Evolutionary conservation across 2,113 vertebrate species (phyloP).

Genomic region (Tympanuchus pallidicinctus): DNA sequence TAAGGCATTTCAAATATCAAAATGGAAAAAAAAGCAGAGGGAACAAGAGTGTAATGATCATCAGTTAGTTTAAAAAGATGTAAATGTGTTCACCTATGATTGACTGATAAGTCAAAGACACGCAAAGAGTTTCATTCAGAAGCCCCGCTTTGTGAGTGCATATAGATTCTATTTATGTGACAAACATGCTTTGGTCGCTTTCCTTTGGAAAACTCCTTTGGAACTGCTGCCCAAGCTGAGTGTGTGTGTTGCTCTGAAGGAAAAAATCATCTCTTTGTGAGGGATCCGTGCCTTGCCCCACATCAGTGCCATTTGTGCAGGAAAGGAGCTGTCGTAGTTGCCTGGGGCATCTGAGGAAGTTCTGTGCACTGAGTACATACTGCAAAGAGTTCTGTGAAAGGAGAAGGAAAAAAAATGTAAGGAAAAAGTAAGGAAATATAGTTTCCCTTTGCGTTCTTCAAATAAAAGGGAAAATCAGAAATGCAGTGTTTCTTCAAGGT

Average conservation of each 20-base stretch:
- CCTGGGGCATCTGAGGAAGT: background rate
- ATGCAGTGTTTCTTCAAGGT: background rate
- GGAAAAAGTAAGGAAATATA: background rate
- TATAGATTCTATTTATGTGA: background rate
- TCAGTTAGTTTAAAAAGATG: constrained; percentile 56
- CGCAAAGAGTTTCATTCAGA: constrained; percentile 9
- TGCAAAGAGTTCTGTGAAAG: background rate
- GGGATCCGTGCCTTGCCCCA: background rate
- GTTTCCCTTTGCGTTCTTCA: background rate
- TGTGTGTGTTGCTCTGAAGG: background rate
- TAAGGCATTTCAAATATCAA: constrained; percentile 64
- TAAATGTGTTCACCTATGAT: constrained; percentile 31
- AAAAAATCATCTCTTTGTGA: background rate
- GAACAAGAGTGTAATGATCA: constrained; percentile 17
- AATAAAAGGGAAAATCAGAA: background rate
- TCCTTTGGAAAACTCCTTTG: background rate
- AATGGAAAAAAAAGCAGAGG: background rate
- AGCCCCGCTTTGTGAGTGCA: background rate
- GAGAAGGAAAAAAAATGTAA: background rate
- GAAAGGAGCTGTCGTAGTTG: background rate
- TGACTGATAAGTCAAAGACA: constrained; percentile 44
- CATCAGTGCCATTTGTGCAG: background rate
- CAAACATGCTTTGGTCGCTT: background rate
- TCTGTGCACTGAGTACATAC: background rate
- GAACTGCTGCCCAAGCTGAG: background rate